A percentile compares a stretch with the other conserved stretches of the same genome.
Evolutionary conservation across 2,797 vertebrate genomes (phyloP).

Genomic region (Periparus ater): DNA sequence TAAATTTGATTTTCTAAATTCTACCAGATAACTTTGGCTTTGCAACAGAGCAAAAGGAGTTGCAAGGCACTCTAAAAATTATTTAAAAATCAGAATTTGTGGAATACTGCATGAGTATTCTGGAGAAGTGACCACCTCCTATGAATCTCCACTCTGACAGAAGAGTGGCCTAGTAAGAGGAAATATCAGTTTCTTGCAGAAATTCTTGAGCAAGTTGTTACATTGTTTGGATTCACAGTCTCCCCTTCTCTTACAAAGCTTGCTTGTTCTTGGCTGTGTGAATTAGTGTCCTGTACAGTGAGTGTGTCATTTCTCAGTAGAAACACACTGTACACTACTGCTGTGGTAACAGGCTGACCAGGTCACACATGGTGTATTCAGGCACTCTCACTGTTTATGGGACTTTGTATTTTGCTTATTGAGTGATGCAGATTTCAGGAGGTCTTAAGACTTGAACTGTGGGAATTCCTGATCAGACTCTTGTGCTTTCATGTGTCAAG

Average conservation of each 20-base stretch:
- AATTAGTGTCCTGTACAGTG: not conserved
- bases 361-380: not conserved
- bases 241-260: not conserved
- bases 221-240: not conserved
- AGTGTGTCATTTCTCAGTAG: not conserved
- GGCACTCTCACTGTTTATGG: not conserved
- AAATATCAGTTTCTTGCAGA: not conserved
- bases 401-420: not conserved
- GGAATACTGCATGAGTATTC: not conserved
- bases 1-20: not conserved
- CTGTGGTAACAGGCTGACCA: not conserved
- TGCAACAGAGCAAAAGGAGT: not conserved
- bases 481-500: not conserved
- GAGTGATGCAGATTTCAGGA: not conserved
- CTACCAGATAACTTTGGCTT: not conserved
- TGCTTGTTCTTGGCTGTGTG: not conserved
- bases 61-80: not conserved
- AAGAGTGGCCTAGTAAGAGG: not conserved
- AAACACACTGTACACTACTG: fast-evolving
- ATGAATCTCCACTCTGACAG: not conserved
- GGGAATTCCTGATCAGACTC: not conserved
- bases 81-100: not conserved
- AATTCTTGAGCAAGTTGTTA: not conserved
- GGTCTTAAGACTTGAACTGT: not conserved
- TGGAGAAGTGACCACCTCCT: not conserved